Evolutionary conservation across 1,140 invertebrate genomes (phyloP).

Genomic region (Delia radicum): DNA sequence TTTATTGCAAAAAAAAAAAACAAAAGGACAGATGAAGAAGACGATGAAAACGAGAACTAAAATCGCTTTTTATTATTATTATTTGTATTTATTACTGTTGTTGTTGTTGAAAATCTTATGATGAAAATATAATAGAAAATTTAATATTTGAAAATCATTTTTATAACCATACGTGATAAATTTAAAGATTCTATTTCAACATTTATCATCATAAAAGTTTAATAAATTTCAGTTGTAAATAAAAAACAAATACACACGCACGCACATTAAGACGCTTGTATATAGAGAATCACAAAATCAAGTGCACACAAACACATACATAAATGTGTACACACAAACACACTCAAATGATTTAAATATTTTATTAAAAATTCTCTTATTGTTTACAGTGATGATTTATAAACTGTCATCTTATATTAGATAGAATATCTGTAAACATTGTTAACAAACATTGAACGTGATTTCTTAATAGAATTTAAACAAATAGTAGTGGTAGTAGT

Average conservation of each 20-base stretch:
- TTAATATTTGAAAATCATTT: constrained; percentile 18
- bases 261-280: not conserved
- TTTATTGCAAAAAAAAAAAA: not conserved
- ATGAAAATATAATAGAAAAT: constrained; percentile 5
- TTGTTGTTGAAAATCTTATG: constrained; percentile 2
- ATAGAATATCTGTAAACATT: constrained; percentile 20
- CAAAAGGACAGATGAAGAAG: not conserved
- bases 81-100: not conserved
- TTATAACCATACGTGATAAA: constrained; percentile 18
- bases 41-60: not conserved
- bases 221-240: not conserved
- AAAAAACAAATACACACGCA: not conserved
- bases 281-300: too few relatives aligned
- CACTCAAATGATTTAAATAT: constrained; percentile 17
- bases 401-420: constrained; percentile 10
- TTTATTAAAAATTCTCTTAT: constrained; percentile 18
- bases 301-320: not conserved
- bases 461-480: constrained; percentile 17
- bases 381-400: constrained; percentile 20
- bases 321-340: not conserved
- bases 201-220: constrained; percentile 12
- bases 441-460: constrained; percentile 18
- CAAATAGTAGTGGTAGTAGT: too few relatives aligned
- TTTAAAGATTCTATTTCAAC: not conserved
- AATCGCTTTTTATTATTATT: constrained; percentile 6